phyloP scores from a whole-genome alignment of 2,113 vertebrate species.

The Herpetotheres cachinnans region DNA sequence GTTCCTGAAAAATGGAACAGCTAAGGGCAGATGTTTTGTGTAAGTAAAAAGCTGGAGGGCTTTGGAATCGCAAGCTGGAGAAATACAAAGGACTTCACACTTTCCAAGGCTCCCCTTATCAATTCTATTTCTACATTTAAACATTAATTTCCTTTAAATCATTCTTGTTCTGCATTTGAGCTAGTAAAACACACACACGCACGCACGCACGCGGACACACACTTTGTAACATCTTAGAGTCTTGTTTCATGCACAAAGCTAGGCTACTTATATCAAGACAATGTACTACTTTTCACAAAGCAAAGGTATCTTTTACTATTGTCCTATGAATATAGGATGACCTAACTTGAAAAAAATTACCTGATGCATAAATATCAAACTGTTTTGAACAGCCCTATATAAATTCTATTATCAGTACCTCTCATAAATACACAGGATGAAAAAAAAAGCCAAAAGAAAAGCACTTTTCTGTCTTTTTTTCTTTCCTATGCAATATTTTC shows the following conservation, averaged over 20 bases:
- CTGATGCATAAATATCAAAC: not conserved
- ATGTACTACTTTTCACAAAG: not conserved
- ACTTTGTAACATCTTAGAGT: not conserved
- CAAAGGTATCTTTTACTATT: not conserved
- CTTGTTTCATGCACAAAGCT: not conserved
- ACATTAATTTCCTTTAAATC: not conserved
- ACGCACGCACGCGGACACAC: no score
- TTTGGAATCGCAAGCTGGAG: not conserved
- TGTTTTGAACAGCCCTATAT: not conserved
- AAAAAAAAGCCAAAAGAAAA: not conserved
- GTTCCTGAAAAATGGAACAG: not conserved
- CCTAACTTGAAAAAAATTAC: not conserved
- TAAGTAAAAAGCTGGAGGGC: not conserved
- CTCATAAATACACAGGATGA: not conserved
- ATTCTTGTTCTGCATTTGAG: not conserved
- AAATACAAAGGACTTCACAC: not conserved
- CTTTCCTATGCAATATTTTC: not conserved
- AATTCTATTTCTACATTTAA: not conserved
- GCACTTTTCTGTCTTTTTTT: not conserved
- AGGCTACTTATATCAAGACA: not conserved
- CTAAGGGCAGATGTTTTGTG: constrained; percentile 12
- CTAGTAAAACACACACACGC: not conserved
- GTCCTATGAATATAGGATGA: not conserved
- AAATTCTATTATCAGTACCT: not conserved
- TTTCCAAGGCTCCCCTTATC: not conserved